Conservation (phyloP, 2,113 vertebrate species). For the Cepphus grylle region DNA sequence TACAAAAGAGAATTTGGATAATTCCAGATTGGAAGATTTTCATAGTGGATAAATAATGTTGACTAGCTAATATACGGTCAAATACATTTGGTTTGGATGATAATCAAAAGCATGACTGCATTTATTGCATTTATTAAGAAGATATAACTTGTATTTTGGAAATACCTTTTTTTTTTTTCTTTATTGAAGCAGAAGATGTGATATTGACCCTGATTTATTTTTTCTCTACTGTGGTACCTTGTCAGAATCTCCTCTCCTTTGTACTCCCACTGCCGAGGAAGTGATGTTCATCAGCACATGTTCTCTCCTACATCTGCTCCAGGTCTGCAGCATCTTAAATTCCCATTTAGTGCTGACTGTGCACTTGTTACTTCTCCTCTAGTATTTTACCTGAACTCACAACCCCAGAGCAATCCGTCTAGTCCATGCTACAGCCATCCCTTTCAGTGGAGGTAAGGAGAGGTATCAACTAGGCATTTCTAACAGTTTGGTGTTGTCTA, state of each 20-base stretch:
- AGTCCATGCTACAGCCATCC: slow-evolving; percentile 80
- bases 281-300: slow-evolving; percentile 85
- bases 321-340: slow-evolving; percentile 74
- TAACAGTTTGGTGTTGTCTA: slow-evolving; percentile 22
- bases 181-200: neutral
- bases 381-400: slow-evolving; percentile 76
- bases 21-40: neutral
- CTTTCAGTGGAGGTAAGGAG: slow-evolving; percentile 94
- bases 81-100: neutral
- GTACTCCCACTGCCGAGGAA: slow-evolving; percentile 88
- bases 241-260: slow-evolving; percentile 92
- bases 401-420: slow-evolving; percentile 75
- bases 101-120: neutral
- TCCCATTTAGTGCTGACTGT: slow-evolving; percentile 81
- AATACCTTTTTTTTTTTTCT: neutral
- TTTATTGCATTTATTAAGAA: slow-evolving; percentile 23
- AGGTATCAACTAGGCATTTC: neutral
- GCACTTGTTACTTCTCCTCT: slow-evolving; percentile 83
- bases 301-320: slow-evolving; percentile 84
- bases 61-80: neutral
- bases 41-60: neutral
- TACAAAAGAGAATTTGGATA: neutral
- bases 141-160: slow-evolving; percentile 9
- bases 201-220: slow-evolving; percentile 61
- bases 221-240: slow-evolving; percentile 57